Conservation (phyloP, 2,797 vertebrate genomes). For the Pseudopleuronectes americanus region DNA sequence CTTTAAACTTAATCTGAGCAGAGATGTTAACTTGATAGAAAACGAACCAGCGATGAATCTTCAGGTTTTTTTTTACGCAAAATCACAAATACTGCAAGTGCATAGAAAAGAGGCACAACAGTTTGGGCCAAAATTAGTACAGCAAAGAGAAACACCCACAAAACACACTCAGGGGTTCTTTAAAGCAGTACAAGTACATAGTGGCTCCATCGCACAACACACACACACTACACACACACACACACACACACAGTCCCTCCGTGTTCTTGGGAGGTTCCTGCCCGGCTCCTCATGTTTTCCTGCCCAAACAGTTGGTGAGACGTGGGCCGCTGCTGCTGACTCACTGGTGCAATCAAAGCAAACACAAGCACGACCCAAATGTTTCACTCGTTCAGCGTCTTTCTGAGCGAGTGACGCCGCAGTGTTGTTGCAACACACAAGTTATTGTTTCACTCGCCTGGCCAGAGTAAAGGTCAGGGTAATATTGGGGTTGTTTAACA, state of each 20-base stretch:
- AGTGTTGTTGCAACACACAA: neutral
- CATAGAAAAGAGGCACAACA: too few species aligned
- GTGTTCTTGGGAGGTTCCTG: slow-evolving; percentile 30
- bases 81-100: too few species aligned
- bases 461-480: slow-evolving; percentile 45
- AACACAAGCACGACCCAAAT: slow-evolving; percentile 40
- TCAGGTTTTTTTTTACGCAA: too few species aligned
- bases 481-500: slow-evolving; percentile 42
- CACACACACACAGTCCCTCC: slow-evolving; percentile 10
- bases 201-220: too few species aligned
- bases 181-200: slow-evolving; percentile 19
- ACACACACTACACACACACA: neutral
- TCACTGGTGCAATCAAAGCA: slow-evolving; percentile 46
- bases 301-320: slow-evolving; percentile 49
- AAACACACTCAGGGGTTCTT: slow-evolving; percentile 17
- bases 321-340: slow-evolving; percentile 50
- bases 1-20: neutral
- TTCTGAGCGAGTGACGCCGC: slow-evolving; percentile 28
- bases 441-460: slow-evolving; percentile 37
- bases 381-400: slow-evolving; percentile 20
- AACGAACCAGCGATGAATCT: neutral
- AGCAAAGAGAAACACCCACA: neutral
- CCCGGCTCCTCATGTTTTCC: slow-evolving; percentile 37
- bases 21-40: neutral
- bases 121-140: too few species aligned